phyloP scores from a whole-genome alignment of 2,113 vertebrate genomes.

The Picathartes gymnocephalus region DNA sequence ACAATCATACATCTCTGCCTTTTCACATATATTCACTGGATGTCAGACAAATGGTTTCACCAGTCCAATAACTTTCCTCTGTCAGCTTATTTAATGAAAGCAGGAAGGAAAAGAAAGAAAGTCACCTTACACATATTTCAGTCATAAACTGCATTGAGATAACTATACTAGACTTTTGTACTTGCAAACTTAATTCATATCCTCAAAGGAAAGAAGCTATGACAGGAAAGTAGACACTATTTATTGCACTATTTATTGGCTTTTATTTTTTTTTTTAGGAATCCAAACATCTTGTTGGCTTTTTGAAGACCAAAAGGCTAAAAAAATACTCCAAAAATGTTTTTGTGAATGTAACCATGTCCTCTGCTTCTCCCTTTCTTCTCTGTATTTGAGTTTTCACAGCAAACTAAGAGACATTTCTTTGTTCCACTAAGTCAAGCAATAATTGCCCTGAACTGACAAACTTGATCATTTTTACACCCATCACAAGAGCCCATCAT shows the following conservation, averaged over 20 bases:
- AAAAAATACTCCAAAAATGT: not conserved
- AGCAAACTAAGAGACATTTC: not conserved
- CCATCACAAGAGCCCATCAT: not conserved
- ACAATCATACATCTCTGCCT: not conserved
- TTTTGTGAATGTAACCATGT: not conserved
- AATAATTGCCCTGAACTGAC: not conserved
- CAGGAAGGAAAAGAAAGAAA: not conserved
- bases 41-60: not conserved
- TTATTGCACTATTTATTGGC: not conserved
- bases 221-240: not conserved
- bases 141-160: not conserved
- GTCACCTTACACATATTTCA: not conserved
- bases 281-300: not conserved
- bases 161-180: not conserved
- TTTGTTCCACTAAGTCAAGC: not conserved
- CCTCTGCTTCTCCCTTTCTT: not conserved
- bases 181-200: not conserved
- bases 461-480: not conserved
- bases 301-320: not conserved
- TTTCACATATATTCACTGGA: not conserved
- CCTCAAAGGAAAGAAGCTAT: not conserved
- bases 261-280: not conserved
- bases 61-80: not conserved
- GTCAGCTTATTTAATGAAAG: slow-evolving; percentile 4
- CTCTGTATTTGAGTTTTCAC: not conserved